Conservation (phyloP, 2,888 invertebrate species). For the Megalurothrips usitatus region DNA sequence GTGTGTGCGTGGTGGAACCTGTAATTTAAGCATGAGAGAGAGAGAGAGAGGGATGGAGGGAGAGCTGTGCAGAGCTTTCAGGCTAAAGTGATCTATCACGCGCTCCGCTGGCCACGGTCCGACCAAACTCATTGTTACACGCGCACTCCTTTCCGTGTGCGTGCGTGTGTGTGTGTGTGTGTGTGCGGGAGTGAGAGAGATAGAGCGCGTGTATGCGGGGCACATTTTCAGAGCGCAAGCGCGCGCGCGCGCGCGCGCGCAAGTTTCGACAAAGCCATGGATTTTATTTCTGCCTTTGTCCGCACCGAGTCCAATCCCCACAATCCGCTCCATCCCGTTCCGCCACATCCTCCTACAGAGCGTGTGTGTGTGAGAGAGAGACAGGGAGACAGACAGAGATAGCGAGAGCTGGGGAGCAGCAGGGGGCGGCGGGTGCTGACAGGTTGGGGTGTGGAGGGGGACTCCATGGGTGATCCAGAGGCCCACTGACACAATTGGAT, state of each 20-base stretch:
- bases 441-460: background rate
- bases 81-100: slow-evolving; percentile 16
- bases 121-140: background rate
- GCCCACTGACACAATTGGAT: slow-evolving; percentile 9
- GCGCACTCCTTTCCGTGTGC: background rate
- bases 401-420: too few species aligned
- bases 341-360: background rate
- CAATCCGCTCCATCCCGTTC: slow-evolving; percentile 2
- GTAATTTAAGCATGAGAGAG: too few species aligned
- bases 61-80: background rate
- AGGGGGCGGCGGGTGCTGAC: background rate
- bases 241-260: background rate
- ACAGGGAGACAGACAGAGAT: too few species aligned
- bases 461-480: background rate
- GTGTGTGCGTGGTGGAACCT: too few species aligned
- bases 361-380: too few species aligned
- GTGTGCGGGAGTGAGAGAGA: background rate
- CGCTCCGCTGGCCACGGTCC: background rate
- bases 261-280: slow-evolving; percentile 26
- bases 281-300: slow-evolving; percentile 26
- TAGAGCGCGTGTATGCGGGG: background rate
- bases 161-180: background rate
- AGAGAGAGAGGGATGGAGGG: too few species aligned
- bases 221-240: background rate
- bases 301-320: background rate